Base-by-base conservation (phyloP, 2,888 invertebrate species). In the Amiota minor region DNA sequence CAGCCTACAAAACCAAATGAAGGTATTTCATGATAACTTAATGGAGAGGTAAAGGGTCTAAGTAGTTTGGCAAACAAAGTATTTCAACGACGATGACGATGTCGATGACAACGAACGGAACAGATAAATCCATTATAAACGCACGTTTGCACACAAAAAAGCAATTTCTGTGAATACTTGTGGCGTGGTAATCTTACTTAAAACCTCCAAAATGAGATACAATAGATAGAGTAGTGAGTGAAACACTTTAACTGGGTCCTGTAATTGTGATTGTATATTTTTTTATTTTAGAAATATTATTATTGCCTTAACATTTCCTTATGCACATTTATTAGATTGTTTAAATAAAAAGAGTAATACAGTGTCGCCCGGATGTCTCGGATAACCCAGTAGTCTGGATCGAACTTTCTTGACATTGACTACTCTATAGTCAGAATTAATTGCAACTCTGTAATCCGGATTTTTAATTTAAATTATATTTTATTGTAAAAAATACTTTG, bases 121-220 rank as follows among this genome's bases (percentile, higher is more conserved):
- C 70, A 61, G 78, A 83, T 81, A 83, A 83, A 83, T 79, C 80
- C 78, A 81, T 83, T 83, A 83, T 79, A 78, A 78, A 80, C 79
- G 82, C 83, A 81, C 83, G 82, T 79, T 78, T 80, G 82, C 78
- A 76, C 83, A 79, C 74, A 78, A 78, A 77, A 74, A 72, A 55
- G 11, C 53, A 35, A 50, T 64, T 72, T 70, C 47, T 61, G 61
- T 35, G 35, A 61, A 59, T 56, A 35, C n/a, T 62, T 61, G 67
- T 56, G 64, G 46, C 12, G 35, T 35, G 35, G 35, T 35, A 35
- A 35, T 35, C 35, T 35, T 35, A 35, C 6, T 35, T 35, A 35
- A 35, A 35, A 35, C 6, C 35, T 0, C 35, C 35, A 35, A 35
- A 35, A 35, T 23, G 35, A 35, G 6, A 35, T 35, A 6, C 35